Conservation (phyloP, 2,888 invertebrate genomes). For the Vanessa cardui region DNA sequence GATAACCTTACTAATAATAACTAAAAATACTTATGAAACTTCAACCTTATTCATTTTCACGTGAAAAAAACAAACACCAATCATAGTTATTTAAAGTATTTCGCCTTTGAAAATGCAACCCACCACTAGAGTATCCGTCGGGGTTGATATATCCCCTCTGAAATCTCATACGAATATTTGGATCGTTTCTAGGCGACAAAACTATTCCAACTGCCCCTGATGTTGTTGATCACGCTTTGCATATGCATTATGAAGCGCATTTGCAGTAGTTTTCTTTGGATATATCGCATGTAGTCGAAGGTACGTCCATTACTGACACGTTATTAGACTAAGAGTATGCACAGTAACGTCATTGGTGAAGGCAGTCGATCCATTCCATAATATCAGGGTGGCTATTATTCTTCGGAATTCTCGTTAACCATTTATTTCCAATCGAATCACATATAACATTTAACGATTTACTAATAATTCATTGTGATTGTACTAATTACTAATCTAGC, state of each 20-base stretch:
- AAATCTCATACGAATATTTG: conserved; percentile 74
- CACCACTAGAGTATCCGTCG: conserved; percentile 21
- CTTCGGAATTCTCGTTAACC: background rate
- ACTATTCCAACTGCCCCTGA: conserved; percentile 83
- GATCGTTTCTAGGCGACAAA: conserved; percentile 82
- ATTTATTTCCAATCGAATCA: conserved; percentile 10
- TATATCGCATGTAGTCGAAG: conserved; percentile 83
- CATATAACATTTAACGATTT: conserved; percentile 31
- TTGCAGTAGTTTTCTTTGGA: conserved; percentile 84
- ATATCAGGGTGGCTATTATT: conserved; percentile 27
- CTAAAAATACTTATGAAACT: conserved; percentile 50
- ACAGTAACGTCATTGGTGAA: conserved; percentile 70
- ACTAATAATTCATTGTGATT: conserved; percentile 31
- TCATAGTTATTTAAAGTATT: conserved; percentile 4
- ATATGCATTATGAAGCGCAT: conserved; percentile 84
- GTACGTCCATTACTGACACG: conserved; percentile 81
- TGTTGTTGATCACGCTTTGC: conserved; percentile 84
- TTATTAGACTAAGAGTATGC: conserved; percentile 68
- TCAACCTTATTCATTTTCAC: conserved; percentile 33
- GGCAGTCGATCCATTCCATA: conserved; percentile 48
- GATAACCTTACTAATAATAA: conserved; percentile 64
- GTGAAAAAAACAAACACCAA: conserved; percentile 1
- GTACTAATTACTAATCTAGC: conserved; percentile 33
- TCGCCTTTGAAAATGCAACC: conserved; percentile 2
- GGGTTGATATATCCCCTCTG: conserved; percentile 40